Evolutionary conservation across 2,888 invertebrate genomes (phyloP).

Genomic region (Agrotis exclamationis): DNA sequence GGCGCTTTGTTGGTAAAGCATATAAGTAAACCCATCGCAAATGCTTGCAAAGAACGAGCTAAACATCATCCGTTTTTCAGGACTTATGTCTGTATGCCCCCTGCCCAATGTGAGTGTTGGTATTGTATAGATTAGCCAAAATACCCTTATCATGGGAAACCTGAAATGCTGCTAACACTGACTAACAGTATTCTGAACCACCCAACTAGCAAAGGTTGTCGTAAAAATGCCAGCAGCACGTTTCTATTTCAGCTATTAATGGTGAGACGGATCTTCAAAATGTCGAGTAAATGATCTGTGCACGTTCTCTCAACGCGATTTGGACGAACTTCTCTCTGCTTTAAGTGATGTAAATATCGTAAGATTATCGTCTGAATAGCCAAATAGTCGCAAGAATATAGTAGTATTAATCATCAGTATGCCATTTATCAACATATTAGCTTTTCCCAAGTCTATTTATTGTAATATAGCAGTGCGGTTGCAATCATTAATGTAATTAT

Average conservation of each 20-base stretch:
- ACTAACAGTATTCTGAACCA: neutral
- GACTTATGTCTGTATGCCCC: constrained; percentile 98
- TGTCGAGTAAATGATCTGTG: constrained; percentile 6
- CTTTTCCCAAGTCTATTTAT: too few species aligned
- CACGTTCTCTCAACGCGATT: neutral
- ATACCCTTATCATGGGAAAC: neutral
- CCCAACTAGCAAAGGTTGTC: neutral
- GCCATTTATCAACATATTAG: too few species aligned
- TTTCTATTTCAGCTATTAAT: constrained; percentile 1
- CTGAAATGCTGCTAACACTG: neutral
- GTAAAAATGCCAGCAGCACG: neutral
- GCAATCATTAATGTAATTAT: too few species aligned
- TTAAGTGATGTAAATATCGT: constrained; percentile 1
- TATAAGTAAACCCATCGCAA: constrained; percentile 97
- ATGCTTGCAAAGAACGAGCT: constrained; percentile 95
- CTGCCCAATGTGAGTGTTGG: constrained; percentile 94
- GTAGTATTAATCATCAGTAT: too few species aligned
- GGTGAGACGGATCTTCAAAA: neutral
- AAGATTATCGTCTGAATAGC: neutral
- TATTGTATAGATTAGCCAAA: constrained; percentile 10
- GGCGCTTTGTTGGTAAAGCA: constrained; percentile 95
- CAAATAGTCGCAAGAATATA: too few species aligned
- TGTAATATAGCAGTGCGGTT: too few species aligned
- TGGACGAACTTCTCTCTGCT: neutral
- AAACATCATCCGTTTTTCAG: constrained; percentile 97